phyloP scores from a whole-genome alignment of 2,113 vertebrate genomes.

The Lanius ludovicianus region DNA sequence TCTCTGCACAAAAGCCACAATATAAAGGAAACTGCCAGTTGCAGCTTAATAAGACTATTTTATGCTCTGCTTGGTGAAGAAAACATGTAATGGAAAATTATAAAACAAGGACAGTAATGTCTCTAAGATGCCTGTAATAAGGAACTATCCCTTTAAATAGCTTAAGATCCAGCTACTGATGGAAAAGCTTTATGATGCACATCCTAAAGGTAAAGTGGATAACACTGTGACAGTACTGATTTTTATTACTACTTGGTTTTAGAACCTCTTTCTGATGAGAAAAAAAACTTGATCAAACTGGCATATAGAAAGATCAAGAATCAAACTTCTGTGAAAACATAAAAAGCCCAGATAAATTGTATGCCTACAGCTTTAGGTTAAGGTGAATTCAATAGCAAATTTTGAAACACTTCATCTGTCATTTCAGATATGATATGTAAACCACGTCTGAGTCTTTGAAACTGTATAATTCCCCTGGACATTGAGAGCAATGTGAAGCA shows the following conservation, averaged over 20 bases:
- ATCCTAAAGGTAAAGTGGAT: neutral
- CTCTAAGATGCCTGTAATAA: neutral
- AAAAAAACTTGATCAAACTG: neutral
- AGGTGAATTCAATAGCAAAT: neutral
- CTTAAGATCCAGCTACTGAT: neutral
- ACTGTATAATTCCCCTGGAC: neutral
- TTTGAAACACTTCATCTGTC: neutral
- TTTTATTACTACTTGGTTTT: neutral
- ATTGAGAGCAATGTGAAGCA: neutral
- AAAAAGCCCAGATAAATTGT: neutral
- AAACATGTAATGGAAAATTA: neutral
- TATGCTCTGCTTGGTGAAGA: neutral
- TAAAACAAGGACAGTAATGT: neutral
- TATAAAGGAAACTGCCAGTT: neutral
- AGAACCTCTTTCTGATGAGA: neutral
- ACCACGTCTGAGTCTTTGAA: neutral
- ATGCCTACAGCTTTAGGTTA: neutral
- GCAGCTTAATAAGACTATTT: neutral
- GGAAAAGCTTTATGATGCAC: neutral
- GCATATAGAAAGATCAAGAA: neutral
- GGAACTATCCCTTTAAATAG: neutral
- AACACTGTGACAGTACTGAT: neutral
- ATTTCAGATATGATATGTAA: neutral
- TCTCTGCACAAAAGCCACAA: neutral
- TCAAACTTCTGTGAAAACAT: neutral